Evolutionary conservation across 23 tunicate species (phyloP).

Genomic region (Styela clava): DNA sequence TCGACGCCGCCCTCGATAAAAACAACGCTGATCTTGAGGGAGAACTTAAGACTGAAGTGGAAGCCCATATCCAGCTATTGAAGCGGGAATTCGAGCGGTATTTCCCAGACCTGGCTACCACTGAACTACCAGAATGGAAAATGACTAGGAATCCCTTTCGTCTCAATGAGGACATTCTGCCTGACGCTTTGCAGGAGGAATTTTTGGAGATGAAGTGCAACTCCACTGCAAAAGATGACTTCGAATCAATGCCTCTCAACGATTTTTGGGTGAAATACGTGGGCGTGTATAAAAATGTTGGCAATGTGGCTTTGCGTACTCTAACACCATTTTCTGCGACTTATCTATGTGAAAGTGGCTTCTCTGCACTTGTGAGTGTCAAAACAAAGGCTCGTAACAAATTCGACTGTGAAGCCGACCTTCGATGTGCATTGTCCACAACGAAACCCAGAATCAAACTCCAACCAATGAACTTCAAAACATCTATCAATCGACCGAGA

Average conservation of each 20-base stretch:
- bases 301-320: background rate
- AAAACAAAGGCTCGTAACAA: conserved; percentile 38
- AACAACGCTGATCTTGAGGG: conserved; percentile 20
- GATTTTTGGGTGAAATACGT: conserved; percentile 8
- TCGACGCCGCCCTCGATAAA: conserved; percentile 30
- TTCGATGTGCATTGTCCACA: conserved; percentile 32
- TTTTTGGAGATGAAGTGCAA: background rate
- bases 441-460: no score
- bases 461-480: no score
- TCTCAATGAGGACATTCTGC: conserved; percentile 9
- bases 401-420: conserved; percentile 29
- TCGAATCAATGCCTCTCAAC: no score
- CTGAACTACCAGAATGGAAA: conserved; percentile 40
- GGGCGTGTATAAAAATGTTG: background rate
- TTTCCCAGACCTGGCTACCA: conserved; percentile 33
- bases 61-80: conserved; percentile 23
- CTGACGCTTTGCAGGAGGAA: background rate
- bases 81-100: conserved; percentile 39
- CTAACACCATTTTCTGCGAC: conserved; percentile 16
- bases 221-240: background rate
- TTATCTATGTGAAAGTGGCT: conserved; percentile 26
- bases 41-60: conserved; percentile 35
- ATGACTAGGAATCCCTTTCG: conserved; percentile 55
- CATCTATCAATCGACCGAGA: no score
- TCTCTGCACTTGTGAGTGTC: conserved; percentile 35